Evolutionary conservation across 2,113 vertebrate species (phyloP), one percentile per base, ranked within the genome.

Genomic region (Agapornis roseicollis): DNA sequence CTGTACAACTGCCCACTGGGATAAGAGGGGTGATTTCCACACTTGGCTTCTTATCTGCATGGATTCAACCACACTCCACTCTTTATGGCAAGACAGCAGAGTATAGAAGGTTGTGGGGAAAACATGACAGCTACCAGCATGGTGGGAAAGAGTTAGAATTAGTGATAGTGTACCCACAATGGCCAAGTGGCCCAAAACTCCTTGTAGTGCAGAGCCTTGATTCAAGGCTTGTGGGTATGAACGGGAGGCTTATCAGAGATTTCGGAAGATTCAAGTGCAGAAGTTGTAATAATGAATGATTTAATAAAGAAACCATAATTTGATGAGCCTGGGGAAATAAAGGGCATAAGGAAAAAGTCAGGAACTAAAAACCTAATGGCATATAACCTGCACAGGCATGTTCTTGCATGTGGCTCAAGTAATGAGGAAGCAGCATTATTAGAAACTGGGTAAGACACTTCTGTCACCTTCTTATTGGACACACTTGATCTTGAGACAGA

Each of bases 1-100:
- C 29, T 74, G 24, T 28, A 5, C 0, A 2, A 33, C 19, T 37
- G 50, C 35, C n/a, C 12, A 0, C 35, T 2, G 9, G 1, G 6
- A 29, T 60, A 11, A 56, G 2, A 27, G 16, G 49, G 33, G 10
- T 5, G 1, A 37, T 3, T 23, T 52, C 31, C 58, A n/a, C 9
- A 1, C 13, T 31, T 66, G 60, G 13, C 8, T 74, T 53, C 50
- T 37, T 31, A 27, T 22, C 22, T 27, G 33, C 41, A 10, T 4
- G 20, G 46, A 7, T 61, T 8, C 24, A 70, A 17, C 19, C 52
- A 33, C 46, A 65, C 6, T 55, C 1, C n/a, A 33, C 19, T 17
- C 4, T 6, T 44, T 64, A 19, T n/a, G n/a, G 13, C 24, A 74
- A 50, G 56, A 52, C 23, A 65, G 50, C 17, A n/a, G 63, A 60